These are phyloP conservation scores for Zosterops lateralis DNA, from an alignment of 2,113 vertebrate species.

Conservation along the genomic window DNA sequence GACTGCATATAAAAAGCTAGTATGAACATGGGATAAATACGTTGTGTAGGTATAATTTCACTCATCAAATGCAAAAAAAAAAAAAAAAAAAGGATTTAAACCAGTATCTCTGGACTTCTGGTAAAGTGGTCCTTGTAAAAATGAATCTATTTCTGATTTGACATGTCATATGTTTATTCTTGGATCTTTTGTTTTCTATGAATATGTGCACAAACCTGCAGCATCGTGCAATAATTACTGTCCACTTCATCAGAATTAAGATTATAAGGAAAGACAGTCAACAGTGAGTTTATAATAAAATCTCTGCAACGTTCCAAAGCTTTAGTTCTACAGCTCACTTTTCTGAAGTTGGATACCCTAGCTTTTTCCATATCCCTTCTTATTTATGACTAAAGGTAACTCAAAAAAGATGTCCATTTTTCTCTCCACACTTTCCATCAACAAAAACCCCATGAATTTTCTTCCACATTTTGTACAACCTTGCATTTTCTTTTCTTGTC, in stretches of 20 bases:
- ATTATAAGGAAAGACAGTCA: neutral
- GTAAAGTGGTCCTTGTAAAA: neutral
- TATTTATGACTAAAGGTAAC: neutral
- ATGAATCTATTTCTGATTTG: neutral
- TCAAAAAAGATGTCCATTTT: neutral
- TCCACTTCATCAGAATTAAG: neutral
- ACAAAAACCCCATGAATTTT: neutral
- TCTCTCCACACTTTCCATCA: neutral
- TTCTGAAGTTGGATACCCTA: neutral
- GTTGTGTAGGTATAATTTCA: neutral
- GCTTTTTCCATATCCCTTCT: neutral
- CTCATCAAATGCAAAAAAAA: neutral
- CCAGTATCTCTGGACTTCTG: neutral
- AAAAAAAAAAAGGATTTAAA: neutral
- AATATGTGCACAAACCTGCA: neutral
- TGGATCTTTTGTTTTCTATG: neutral
- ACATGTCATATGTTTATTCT: neutral
- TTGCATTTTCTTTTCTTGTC: neutral
- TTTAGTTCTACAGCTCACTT: neutral
- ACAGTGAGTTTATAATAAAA: neutral
- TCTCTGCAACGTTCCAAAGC: neutral
- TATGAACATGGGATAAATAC: neutral
- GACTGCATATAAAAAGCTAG: neutral
- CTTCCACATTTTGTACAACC: neutral
- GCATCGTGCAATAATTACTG: neutral